Conservation (phyloP, 2,888 invertebrate species). For the Drosophila ustulata region DNA sequence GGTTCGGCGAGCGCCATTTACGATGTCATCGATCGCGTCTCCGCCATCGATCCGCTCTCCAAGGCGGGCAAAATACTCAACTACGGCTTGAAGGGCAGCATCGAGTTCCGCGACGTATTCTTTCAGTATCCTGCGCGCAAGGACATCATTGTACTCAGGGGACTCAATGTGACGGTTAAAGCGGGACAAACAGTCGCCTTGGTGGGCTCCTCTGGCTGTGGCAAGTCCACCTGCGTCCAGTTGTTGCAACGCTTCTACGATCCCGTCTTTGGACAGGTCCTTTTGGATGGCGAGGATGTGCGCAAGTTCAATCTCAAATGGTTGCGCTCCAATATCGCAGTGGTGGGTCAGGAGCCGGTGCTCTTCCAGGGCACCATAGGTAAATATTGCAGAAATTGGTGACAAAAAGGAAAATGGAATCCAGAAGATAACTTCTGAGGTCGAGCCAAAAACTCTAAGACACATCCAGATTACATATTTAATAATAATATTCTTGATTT, state of each 20-base stretch:
- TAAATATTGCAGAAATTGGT: slow-evolving; percentile 21
- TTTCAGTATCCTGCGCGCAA: slow-evolving; percentile 89
- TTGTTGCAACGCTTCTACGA: slow-evolving; percentile 89
- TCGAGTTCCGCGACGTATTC: slow-evolving; percentile 90
- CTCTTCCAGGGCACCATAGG: slow-evolving; percentile 92
- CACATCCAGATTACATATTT: too few species aligned
- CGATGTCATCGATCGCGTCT: slow-evolving; percentile 90
- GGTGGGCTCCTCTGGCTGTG: slow-evolving; percentile 91
- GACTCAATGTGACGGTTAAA: slow-evolving; percentile 87
- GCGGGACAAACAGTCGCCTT: slow-evolving; percentile 89
- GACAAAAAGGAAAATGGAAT: too few species aligned
- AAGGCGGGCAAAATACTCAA: slow-evolving; percentile 87
- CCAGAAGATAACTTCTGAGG: too few species aligned
- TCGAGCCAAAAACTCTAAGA: too few species aligned
- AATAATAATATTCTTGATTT: too few species aligned
- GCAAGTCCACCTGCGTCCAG: slow-evolving; percentile 93
- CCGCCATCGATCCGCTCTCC: slow-evolving; percentile 90
- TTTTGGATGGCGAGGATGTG: slow-evolving; percentile 88
- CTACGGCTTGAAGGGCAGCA: slow-evolving; percentile 87
- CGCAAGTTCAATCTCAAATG: slow-evolving; percentile 89
- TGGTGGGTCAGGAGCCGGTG: slow-evolving; percentile 95
- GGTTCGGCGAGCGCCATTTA: slow-evolving; percentile 91
- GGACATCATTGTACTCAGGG: slow-evolving; percentile 89
- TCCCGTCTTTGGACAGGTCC: slow-evolving; percentile 86
- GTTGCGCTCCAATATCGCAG: slow-evolving; percentile 91